Percentiles rank a stretch among this genome's conserved stretches.
These are phyloP conservation scores for Heteropelma amictum DNA, from an alignment of 2,888 invertebrate genomes.

Conservation along the genomic window DNA sequence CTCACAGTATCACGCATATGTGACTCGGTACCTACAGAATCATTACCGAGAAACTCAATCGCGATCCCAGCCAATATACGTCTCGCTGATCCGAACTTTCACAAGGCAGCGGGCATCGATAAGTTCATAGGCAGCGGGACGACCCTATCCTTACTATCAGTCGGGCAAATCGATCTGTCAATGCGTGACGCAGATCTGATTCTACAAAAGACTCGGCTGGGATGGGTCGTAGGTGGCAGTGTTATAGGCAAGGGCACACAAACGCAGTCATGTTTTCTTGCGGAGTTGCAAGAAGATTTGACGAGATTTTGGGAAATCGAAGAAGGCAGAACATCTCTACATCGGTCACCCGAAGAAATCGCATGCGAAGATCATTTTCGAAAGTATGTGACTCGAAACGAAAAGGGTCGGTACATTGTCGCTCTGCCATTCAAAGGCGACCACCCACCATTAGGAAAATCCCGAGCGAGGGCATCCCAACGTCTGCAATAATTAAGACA, in stretches of 20 bases:
- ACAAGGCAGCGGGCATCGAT: too few species aligned
- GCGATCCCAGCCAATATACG: not conserved
- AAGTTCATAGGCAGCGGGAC: too few species aligned
- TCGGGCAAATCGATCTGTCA: not conserved
- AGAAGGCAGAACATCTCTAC: not conserved
- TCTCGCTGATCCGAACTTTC: too few species aligned
- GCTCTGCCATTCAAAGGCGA: constrained; percentile 28
- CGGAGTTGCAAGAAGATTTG: not conserved
- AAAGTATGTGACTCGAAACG: not conserved
- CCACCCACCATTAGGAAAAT: constrained; percentile 3
- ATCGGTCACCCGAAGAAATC: not conserved
- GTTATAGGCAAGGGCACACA: not conserved
- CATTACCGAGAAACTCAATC: not conserved
- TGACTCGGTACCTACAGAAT: not conserved
- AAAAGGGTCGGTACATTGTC: not conserved
- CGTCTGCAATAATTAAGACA: constrained; percentile 17
- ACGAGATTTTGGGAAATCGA: constrained; percentile 17
- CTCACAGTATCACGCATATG: not conserved
- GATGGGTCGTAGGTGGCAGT: not conserved
- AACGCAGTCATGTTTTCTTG: not conserved
- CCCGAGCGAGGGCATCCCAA: not conserved
- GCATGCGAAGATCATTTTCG: constrained; percentile 17
- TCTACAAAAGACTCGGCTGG: constrained; percentile 1
- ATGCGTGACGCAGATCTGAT: not conserved
- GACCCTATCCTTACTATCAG: too few species aligned